Conservation (phyloP, 2,888 invertebrate genomes). For the Trachelus troglodyta region DNA sequence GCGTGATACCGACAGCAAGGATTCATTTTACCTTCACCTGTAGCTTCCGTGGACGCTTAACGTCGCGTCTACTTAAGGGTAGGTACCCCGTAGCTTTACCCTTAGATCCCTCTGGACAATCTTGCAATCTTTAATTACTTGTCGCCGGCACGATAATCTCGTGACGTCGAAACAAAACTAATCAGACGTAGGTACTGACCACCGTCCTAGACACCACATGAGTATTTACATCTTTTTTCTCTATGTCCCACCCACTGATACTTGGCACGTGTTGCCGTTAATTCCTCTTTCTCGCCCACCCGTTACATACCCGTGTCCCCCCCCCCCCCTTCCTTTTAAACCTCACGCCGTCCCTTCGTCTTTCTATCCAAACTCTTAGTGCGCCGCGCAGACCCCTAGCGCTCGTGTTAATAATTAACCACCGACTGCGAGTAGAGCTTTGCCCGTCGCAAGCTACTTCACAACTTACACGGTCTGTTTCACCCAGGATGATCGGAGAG, state of each 20-base stretch:
- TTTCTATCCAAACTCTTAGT: conserved; percentile 35
- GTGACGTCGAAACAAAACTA: neutral
- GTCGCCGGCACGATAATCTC: neutral
- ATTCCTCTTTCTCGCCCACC: neutral
- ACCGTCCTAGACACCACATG: neutral
- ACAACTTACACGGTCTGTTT: conserved; percentile 42
- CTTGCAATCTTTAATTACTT: neutral
- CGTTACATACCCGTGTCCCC: neutral
- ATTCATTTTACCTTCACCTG: neutral
- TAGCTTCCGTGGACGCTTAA: neutral
- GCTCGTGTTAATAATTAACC: conserved; percentile 56
- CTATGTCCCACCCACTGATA: conserved; percentile 27
- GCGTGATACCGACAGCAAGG: neutral
- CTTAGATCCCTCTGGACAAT: neutral
- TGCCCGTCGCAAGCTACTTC: conserved; percentile 32
- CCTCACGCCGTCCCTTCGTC: neutral
- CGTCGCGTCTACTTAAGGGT: neutral
- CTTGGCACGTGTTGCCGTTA: neutral
- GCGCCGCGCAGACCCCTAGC: conserved; percentile 32
- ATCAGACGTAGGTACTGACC: neutral
- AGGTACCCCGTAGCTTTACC: neutral
- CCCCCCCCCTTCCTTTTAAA: neutral
- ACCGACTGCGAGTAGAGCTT: conserved; percentile 35
- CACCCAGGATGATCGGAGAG: conserved; percentile 29
- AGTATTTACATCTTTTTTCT: conserved; percentile 43